Conservation (phyloP, 2,797 vertebrate genomes). For the Chaunax sp. region DNA sequence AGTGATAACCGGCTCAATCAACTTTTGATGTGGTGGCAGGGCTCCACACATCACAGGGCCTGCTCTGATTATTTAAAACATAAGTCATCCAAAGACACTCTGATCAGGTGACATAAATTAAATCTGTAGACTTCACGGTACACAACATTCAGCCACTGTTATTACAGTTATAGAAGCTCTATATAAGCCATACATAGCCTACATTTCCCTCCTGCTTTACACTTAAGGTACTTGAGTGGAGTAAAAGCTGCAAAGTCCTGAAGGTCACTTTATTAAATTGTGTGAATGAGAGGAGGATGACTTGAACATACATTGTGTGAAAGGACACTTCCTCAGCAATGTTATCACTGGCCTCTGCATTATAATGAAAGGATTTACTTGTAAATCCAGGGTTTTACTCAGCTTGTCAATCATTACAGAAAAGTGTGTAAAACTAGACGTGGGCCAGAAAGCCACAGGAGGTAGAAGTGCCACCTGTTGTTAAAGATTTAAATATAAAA, state of each 20-base stretch:
- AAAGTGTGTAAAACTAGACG: constrained; percentile 30
- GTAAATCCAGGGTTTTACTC: constrained; percentile 66
- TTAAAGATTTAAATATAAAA: constrained; percentile 4
- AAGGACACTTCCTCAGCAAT: constrained; percentile 36
- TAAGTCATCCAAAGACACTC: not conserved
- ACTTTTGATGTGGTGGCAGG: no score
- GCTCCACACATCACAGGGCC: not conserved
- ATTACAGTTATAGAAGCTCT: not conserved
- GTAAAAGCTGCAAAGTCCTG: constrained; percentile 16
- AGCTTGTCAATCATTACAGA: constrained; percentile 59
- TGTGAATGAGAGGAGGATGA: constrained; percentile 45
- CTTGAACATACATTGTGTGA: constrained; percentile 45
- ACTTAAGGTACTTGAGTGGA: constrained; percentile 6
- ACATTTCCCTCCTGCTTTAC: not conserved
- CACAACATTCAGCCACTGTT: constrained; percentile 4
- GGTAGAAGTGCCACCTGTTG: constrained; percentile 33
- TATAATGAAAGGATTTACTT: constrained; percentile 67
- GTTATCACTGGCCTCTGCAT: constrained; percentile 36
- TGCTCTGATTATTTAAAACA: not conserved
- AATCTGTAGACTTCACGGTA: not conserved
- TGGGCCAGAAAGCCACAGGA: constrained; percentile 16
- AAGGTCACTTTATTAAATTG: constrained; percentile 64
- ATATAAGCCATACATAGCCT: not conserved
- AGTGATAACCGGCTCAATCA: no score
- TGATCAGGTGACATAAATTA: not conserved